Conservation (phyloP, 2,113 vertebrate genomes). For the Psephotus haematonotus region DNA sequence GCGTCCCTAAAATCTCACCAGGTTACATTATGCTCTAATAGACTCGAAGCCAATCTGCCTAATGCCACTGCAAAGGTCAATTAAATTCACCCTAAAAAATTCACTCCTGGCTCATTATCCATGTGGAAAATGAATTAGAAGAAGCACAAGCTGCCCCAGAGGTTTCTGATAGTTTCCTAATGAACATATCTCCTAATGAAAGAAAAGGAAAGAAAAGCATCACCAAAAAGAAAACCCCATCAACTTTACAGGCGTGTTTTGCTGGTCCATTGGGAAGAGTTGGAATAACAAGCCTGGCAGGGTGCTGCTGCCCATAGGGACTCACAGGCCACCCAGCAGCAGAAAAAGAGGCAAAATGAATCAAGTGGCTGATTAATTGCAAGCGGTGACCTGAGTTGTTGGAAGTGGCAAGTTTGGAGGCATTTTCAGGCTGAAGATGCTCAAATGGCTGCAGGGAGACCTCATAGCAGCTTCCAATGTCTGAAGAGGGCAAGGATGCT, state of each 20-base stretch:
- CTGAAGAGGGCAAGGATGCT: background rate
- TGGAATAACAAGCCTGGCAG: background rate
- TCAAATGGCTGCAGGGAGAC: background rate
- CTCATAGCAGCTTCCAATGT: background rate
- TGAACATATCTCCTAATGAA: conserved; percentile 73
- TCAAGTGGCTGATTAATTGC: conserved; percentile 29
- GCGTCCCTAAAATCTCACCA: conserved; percentile 74
- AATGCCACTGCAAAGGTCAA: conserved; percentile 83
- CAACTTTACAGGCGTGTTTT: background rate
- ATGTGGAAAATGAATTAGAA: conserved; percentile 82
- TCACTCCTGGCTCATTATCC: conserved; percentile 81
- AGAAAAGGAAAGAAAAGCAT: background rate
- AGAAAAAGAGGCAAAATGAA: background rate
- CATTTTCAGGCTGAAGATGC: background rate
- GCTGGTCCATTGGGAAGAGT: background rate
- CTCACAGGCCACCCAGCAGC: background rate
- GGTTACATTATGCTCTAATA: conserved; percentile 77
- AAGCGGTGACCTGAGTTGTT: background rate
- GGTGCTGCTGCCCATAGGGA: background rate
- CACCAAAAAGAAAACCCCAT: background rate
- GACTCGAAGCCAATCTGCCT: conserved; percentile 80
- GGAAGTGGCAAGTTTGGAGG: background rate
- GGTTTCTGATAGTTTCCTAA: conserved; percentile 81
- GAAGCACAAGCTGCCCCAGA: conserved; percentile 77
- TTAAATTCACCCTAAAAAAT: conserved; percentile 86